Base-by-base conservation (phyloP, 53 echinoderm and acorn worm species). In the Holothuria scabra region DNA sequence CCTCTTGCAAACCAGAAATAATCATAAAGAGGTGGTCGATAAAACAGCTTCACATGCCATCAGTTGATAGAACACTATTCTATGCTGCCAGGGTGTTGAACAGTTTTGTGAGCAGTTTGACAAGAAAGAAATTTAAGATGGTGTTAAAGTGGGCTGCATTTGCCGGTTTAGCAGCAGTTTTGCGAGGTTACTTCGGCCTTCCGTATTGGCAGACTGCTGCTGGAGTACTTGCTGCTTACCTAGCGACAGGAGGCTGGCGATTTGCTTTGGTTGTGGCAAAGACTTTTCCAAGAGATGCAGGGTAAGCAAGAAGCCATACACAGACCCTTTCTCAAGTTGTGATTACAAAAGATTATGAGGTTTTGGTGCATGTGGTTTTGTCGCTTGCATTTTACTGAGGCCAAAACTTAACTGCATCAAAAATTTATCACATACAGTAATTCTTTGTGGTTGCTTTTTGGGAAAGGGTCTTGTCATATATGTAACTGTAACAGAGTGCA, bases 191-290 rank as follows among this genome's bases (percentile, higher is more conserved):
- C 79, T 79, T 83, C 30, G 88, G 84, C 66, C 82, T 88, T 46
- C 80, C 79, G 82, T 92, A 88, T 84, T 60, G 84, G 84, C 85
- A 83, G 3, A 68, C 92, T 20, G 78, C 86, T 4, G 75, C 69
- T 38, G 83, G 81, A 18, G 82, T 90, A 21, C 86, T 87, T 56
- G 74, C 86, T 8, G 85, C 88, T 1, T 94, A 97, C 59, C 66
- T 94, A 52, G 89, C 84, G 35, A 94, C 93, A 3, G 95, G 95
- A 14, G 93, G 97, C 28, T 97, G 97, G 97, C 66, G 81, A 31
- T 97, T 91, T 74, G 81, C 90, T 12, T 84, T 86, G 75, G 76
- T 94, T 82, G 69, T 89, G 16, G 56, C 90, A 16, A 87, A 66
- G 16, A 97, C 97, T 75, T 29, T 94, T 1, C 97, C 97, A 75